phyloP scores from a whole-genome alignment of 2,888 invertebrate genomes.

The Troides aeacus region DNA sequence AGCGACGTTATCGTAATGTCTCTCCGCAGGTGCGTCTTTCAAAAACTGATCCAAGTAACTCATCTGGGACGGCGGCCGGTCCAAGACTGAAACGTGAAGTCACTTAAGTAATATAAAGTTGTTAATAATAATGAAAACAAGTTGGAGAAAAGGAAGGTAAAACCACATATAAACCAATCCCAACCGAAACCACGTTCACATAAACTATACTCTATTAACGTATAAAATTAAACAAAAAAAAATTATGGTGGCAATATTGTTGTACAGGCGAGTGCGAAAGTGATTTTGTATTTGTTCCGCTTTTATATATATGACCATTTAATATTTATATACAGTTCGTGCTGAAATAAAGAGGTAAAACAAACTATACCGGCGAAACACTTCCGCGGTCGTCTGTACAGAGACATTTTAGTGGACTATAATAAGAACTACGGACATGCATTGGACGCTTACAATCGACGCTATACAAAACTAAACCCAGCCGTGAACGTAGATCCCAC shows the following conservation, averaged over 20 bases:
- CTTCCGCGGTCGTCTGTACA: conserved; percentile 49
- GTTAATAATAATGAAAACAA: too few species aligned
- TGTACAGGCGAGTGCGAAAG: conserved; percentile 51
- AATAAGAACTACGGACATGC: conserved; percentile 59
- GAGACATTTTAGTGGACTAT: conserved; percentile 55
- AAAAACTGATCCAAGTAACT: conserved; percentile 94
- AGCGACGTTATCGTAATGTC: conserved; percentile 72
- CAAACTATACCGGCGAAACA: conserved; percentile 1
- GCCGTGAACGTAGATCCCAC: conserved; percentile 42
- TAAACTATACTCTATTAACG: conserved; percentile 39
- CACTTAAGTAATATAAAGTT: not conserved
- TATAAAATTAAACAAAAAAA: conserved; percentile 25
- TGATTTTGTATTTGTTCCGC: not conserved
- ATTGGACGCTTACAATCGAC: conserved; percentile 59
- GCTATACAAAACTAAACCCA: conserved; percentile 51
- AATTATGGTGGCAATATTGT: conserved; percentile 43
- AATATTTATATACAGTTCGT: too few species aligned
- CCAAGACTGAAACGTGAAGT: conserved; percentile 83
- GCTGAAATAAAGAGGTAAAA: not conserved
- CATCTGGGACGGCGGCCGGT: conserved; percentile 94
- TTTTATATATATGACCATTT: not conserved
- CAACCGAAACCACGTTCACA: conserved; percentile 72
- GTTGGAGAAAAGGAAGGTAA: conserved; percentile 13
- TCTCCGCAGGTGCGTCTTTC: conserved; percentile 82
- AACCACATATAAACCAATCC: conserved; percentile 65